A percentile compares a stretch with the other conserved stretches of the same genome.
Conservation (phyloP, 1,140 invertebrate genomes). For the Probaryconus sp. region DNA sequence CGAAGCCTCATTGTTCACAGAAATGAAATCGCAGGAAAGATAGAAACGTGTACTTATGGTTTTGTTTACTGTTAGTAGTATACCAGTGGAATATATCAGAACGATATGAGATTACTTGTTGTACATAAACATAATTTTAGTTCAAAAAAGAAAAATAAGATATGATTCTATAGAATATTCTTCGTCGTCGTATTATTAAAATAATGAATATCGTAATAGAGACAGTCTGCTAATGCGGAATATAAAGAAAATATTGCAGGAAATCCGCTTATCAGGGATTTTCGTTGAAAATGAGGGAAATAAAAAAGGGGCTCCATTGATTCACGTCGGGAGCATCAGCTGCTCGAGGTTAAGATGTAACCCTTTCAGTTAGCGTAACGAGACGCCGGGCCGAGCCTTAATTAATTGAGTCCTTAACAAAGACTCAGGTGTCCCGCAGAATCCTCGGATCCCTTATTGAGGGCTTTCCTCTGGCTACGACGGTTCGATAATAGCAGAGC, state of each 20-base stretch:
- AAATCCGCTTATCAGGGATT: constrained; percentile 54
- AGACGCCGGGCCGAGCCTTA: constrained; percentile 64
- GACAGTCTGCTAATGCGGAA: constrained; percentile 12
- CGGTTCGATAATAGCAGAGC: constrained; percentile 69
- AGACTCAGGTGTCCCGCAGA: constrained; percentile 74
- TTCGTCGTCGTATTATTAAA: not conserved
- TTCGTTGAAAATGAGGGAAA: constrained; percentile 34
- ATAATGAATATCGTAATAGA: not conserved
- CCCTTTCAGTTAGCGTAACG: constrained; percentile 66
- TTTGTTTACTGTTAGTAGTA: too few species aligned
- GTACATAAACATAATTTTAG: too few species aligned
- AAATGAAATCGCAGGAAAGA: too few species aligned
- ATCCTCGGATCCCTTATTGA: constrained; percentile 69
- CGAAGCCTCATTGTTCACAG: too few species aligned
- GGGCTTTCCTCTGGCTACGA: constrained; percentile 45
- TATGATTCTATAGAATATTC: not conserved
- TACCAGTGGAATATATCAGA: too few species aligned
- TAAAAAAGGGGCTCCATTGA: constrained; percentile 51
- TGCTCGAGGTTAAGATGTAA: constrained; percentile 67
- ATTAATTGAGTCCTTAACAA: constrained; percentile 74
- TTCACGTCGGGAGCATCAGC: constrained; percentile 65
- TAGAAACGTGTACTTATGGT: too few species aligned
- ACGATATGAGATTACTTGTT: too few species aligned
- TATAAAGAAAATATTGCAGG: constrained; percentile 27
- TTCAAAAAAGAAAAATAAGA: too few species aligned